Percentiles rank a stretch among this genome's conserved stretches.
These are phyloP conservation scores for Tetraodon nigroviridis DNA, from an alignment of 2,113 vertebrate species.

Conservation along the genomic window DNA sequence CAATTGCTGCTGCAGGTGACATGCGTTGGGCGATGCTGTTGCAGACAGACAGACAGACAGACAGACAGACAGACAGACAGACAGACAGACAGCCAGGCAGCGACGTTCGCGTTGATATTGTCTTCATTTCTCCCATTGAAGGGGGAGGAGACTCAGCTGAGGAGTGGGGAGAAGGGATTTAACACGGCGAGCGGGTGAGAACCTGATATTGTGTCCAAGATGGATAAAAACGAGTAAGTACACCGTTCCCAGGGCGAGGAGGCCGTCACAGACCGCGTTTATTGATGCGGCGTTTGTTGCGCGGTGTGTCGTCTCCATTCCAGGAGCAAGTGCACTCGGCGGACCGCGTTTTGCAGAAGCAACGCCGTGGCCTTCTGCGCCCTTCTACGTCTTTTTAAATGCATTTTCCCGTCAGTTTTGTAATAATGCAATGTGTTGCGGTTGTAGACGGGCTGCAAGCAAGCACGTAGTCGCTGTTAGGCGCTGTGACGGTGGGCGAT, in stretches of 20 bases:
- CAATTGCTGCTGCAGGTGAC: neutral
- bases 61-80: slow-evolving; percentile 29
- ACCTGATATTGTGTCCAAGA: slow-evolving; percentile 72
- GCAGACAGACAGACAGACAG: slow-evolving; percentile 29
- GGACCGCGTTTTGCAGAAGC: slow-evolving; percentile 38
- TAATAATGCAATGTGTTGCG: neutral
- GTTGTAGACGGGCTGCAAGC: slow-evolving; percentile 1
- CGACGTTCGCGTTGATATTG: slow-evolving; percentile 72
- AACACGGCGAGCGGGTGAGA: slow-evolving; percentile 73
- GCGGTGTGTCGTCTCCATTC: slow-evolving; percentile 15
- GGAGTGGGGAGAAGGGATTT: slow-evolving; percentile 78
- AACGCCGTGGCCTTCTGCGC: slow-evolving; percentile 18
- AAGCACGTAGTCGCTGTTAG: slow-evolving; percentile 5
- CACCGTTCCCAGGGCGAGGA: neutral
- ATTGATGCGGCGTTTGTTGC: slow-evolving; percentile 1
- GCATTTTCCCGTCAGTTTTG: neutral
- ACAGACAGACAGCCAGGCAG: slow-evolving; percentile 36
- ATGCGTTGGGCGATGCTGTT: neutral
- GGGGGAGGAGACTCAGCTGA: slow-evolving; percentile 78
- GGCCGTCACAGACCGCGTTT: neutral
- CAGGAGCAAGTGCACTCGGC: slow-evolving; percentile 34
- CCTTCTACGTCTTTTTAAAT: slow-evolving; percentile 8
- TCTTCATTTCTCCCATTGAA: slow-evolving; percentile 75
- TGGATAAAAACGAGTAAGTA: slow-evolving; percentile 85
- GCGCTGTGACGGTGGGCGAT: slow-evolving; percentile 3